These are phyloP conservation scores for Phalacrocorax carbo DNA, from an alignment of 2,113 vertebrate genomes.

Conservation along the genomic window DNA sequence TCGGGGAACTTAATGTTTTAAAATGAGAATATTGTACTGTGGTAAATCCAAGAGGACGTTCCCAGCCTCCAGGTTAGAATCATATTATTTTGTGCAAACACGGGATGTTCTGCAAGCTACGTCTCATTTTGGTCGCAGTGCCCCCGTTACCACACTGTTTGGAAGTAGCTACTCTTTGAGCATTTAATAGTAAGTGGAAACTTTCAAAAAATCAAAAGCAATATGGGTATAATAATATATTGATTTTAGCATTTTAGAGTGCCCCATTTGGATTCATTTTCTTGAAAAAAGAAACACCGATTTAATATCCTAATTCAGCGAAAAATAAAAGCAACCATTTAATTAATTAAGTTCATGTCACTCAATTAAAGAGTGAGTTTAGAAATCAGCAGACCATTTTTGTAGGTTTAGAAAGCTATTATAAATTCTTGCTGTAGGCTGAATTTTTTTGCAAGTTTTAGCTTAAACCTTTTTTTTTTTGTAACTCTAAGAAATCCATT, in stretches of 20 bases:
- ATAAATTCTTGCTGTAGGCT: not conserved
- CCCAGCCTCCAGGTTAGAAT: not conserved
- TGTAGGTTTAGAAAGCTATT: not conserved
- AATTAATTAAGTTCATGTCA: slow-evolving; percentile 45
- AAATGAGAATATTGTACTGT: not conserved
- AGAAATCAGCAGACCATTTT: not conserved
- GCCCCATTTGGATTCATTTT: not conserved
- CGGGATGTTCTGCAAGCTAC: not conserved
- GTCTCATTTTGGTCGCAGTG: not conserved
- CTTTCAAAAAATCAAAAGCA: not conserved
- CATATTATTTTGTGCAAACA: not conserved
- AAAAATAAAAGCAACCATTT: slow-evolving; percentile 33
- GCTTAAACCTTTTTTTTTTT: not conserved
- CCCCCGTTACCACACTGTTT: not conserved
- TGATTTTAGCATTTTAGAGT: not conserved
- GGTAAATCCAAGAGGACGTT: not conserved
- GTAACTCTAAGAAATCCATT: not conserved
- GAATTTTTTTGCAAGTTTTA: not conserved
- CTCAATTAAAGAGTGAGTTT: slow-evolving; percentile 14
- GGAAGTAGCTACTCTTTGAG: not conserved
- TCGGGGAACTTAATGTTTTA: not conserved
- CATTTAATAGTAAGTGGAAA: not conserved
- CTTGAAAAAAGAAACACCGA: not conserved
- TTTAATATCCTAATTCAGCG: slow-evolving; percentile 5
- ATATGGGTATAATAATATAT: not conserved